phyloP scores from a whole-genome alignment of 2,797 vertebrate species.

The Hemitrygon akajei region DNA sequence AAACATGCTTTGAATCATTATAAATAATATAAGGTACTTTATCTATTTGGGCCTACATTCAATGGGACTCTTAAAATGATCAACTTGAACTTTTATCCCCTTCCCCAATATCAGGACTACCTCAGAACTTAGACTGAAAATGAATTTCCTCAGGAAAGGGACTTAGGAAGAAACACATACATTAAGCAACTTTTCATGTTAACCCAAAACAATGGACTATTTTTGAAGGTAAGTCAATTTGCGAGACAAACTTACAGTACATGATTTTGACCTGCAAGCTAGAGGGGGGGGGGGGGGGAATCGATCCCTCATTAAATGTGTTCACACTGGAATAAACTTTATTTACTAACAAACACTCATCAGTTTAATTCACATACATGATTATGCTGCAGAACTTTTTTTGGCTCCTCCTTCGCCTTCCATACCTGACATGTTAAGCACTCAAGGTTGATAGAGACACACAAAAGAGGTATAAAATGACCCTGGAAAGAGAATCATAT shows the following conservation, averaged over 20 bases:
- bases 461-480: neutral
- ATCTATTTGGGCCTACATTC: neutral
- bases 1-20: neutral
- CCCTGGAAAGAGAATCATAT: neutral
- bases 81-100: neutral
- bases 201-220: neutral
- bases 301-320: neutral
- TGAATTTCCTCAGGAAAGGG: neutral
- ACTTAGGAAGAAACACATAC: neutral
- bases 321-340: neutral
- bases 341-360: neutral
- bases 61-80: too few relatives aligned
- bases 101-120: neutral
- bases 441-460: neutral
- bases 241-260: too few relatives aligned
- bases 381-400: neutral
- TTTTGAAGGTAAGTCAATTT: neutral
- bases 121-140: neutral
- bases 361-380: neutral
- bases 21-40: neutral
- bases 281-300: neutral
- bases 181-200: neutral
- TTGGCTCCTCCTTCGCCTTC: neutral
- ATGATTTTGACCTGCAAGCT: neutral
- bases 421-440: neutral